Base-by-base conservation (phyloP, 30 jellyfish, hydroid and myxozoan genomes). In the Chironex yamaguchii region DNA sequence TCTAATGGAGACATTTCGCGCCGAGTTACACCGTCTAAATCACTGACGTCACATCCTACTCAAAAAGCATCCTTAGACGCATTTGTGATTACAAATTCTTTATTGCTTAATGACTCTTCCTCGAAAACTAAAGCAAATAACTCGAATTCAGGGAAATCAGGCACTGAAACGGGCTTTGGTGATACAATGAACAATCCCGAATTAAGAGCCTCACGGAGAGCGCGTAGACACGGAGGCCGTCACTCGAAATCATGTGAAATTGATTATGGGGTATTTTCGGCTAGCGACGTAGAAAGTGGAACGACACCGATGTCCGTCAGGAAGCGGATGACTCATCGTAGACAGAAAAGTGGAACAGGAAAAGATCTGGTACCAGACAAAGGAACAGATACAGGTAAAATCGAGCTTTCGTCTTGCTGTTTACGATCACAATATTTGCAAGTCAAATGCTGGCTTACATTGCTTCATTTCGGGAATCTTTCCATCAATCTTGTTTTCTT, bases 231-330 rank as follows among this genome's bases (percentile, higher is more conserved):
- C 53, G 96, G 96, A 3, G 91, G 96, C 9, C 36, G 92, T 48
- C 97, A 89, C 62, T 89, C 95, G 14, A 94, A 94, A 73, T 94
- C 99, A 54, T 94, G 99, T 34, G 99, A 94, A 27, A 83, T 94
- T 27, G 99, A 94, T 81, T 94, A 88, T 74, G 90, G 90, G n/a
- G 88, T 48, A 35, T 82, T 76, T 22, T 50, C 90, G 31, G 12
- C n/a, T 30, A 84, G 94, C 30, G 98, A 91, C 67, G 66, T 67
- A n/a, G 98, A 91, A 69, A 85, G 49, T 30, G 64, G 58, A 42
- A 14, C 94, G 32, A 81, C 97, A 17, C 96, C 93, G 3, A 34
- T 58, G 29, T 52, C 91, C 1, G 90, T 93, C 65, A 77, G 96
- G 86, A 48, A 76, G 32, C 66, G 90, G n/a, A 13, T 27, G 27